Evolutionary conservation across 1,140 invertebrate species (phyloP), one percentile per base, ranked within the genome.

Genomic region (Drosophila pallidifrons): DNA sequence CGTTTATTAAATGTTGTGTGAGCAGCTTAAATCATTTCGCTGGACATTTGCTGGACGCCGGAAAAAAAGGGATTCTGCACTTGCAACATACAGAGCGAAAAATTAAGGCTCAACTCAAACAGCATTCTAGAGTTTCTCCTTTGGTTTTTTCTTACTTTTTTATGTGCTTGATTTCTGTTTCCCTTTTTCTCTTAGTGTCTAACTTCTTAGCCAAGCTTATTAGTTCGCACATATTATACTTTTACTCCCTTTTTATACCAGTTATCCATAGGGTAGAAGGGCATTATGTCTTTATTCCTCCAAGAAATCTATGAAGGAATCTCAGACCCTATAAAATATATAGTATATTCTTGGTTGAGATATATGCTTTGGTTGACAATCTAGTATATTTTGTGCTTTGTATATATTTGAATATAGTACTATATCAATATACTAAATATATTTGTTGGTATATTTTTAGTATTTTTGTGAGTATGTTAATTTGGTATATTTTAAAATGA

Each of bases 1-100:
- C 81, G 79, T 77, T 89, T 90, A 89, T 89, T 91, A 86, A 91
- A 89, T 80, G 77, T 51, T 67, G 74, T 69, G 41, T 64, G 76
- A 72, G 73, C 51, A 81, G 82, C 82, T 86, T 86, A 86, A 87
- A 82, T 86, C 79, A 86, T 75, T 86, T 81, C 57, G 65, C 63
- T 55, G 79, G 73, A 87, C 80, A 83, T 67, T 25, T 25, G 20
- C 20, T 25, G 20, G 20, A 25, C 60, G 61, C 65, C 49, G 46
- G 47, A 3, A 20, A 2, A 51, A 47, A 43, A 52, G 20, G 43
- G 47, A 63, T 63, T 28, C 59, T 38, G 3, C 51, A 32, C 46
- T 60, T 52, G 55, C 55, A 43, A 43, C 52, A 16, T 65, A 32
- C 65, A 75, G 66, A 0, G 35, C 35, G 10, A 68, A 59, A 58